A percentile compares a stretch with the other conserved stretches of the same genome.
phyloP scores from a whole-genome alignment of 2,113 vertebrate genomes.

The Zapornia atra region DNA sequence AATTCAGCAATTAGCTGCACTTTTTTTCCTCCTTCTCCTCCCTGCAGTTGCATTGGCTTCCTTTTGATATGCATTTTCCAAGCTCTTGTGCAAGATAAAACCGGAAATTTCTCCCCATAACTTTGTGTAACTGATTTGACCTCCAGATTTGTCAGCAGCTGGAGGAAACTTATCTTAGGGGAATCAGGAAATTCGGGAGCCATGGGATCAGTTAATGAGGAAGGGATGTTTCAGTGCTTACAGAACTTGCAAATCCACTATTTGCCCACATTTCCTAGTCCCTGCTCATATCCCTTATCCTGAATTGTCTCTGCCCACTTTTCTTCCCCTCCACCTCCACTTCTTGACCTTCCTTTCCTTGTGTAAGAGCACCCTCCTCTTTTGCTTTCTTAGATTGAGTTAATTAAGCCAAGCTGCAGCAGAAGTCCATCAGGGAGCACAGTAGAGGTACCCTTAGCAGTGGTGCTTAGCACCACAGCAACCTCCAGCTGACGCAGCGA shows the following conservation, averaged over 20 bases:
- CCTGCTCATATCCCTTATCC: not conserved
- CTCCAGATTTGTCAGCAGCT: not conserved
- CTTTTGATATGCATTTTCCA: not conserved
- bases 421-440: not conserved
- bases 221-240: not conserved
- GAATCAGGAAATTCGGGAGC: not conserved
- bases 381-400: rapidly evolving
- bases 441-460: not conserved
- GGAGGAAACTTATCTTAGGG: not conserved
- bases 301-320: not conserved
- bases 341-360: not conserved
- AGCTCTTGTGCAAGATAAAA: not conserved
- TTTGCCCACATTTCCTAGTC: not conserved
- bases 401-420: not conserved
- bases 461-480: not conserved
- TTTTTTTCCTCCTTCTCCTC: not conserved
- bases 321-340: not conserved
- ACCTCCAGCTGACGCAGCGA: not conserved
- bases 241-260: not conserved
- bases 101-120: not conserved
- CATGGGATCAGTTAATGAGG: not conserved
- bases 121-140: not conserved
- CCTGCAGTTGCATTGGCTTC: not conserved
- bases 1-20: not conserved
- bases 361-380: not conserved